phyloP scores from a whole-genome alignment of 2,888 invertebrate genomes.

The Andrena minutula region DNA sequence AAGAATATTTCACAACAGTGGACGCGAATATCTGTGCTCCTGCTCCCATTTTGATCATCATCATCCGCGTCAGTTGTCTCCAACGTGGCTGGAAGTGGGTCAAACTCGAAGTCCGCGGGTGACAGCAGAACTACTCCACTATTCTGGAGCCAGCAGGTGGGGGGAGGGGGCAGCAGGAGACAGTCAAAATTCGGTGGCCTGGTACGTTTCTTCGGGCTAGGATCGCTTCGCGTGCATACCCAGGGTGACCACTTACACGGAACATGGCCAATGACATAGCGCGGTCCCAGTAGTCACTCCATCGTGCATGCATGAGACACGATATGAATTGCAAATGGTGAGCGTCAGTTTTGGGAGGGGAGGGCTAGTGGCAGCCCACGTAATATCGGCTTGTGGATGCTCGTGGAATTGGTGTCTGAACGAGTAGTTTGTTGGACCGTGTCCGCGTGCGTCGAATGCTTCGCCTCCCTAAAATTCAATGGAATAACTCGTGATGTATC shows the following conservation, averaged over 20 bases:
- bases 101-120: constrained; percentile 42
- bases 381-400: constrained; percentile 68
- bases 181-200: constrained; percentile 33
- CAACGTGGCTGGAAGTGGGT: constrained; percentile 49
- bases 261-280: constrained; percentile 67
- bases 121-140: neutral
- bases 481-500: constrained; percentile 48
- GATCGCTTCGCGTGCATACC: constrained; percentile 49
- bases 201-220: constrained; percentile 57
- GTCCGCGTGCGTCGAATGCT: constrained; percentile 50
- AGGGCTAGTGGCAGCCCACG: constrained; percentile 54
- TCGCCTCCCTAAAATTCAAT: constrained; percentile 61
- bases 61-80: constrained; percentile 35
- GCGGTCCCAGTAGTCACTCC: constrained; percentile 71
- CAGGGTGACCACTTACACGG: constrained; percentile 62
- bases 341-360: constrained; percentile 45
- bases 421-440: constrained; percentile 71
- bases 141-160: neutral
- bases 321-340: constrained; percentile 78
- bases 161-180: neutral
- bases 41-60: constrained; percentile 39
- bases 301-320: constrained; percentile 76
- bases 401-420: constrained; percentile 67
- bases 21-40: constrained; percentile 19
- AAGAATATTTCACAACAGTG: neutral